A percentile compares a stretch with the other conserved stretches of the same genome.
phyloP scores from a whole-genome alignment of 2,888 invertebrate genomes.

The Sisyra terminalis region DNA sequence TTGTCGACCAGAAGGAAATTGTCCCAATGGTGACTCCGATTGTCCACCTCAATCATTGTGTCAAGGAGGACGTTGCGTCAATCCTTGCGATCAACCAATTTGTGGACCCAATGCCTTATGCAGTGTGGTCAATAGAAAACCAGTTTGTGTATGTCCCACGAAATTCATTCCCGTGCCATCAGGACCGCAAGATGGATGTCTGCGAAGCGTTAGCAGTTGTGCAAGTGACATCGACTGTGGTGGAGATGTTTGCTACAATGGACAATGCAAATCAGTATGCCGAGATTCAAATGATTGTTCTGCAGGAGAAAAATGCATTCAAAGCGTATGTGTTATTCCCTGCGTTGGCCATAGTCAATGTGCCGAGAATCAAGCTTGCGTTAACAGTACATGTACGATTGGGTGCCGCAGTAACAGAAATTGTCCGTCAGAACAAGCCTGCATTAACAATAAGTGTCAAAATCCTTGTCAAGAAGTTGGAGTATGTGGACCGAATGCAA shows the following conservation, averaged over 20 bases:
- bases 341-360: slow-evolving; percentile 74
- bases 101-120: slow-evolving; percentile 74
- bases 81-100: slow-evolving; percentile 58
- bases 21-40: slow-evolving; percentile 51
- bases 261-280: slow-evolving; percentile 72
- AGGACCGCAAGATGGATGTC: slow-evolving; percentile 49
- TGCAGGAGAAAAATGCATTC: slow-evolving; percentile 57
- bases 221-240: slow-evolving; percentile 56
- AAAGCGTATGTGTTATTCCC: slow-evolving; percentile 62
- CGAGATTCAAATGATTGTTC: slow-evolving; percentile 62
- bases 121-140: slow-evolving; percentile 54
- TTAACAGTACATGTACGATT: slow-evolving; percentile 58
- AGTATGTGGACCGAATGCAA: slow-evolving; percentile 70
- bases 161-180: slow-evolving; percentile 55
- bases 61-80: slow-evolving; percentile 50
- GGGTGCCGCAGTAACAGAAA: slow-evolving; percentile 76
- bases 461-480: slow-evolving; percentile 65
- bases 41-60: slow-evolving; percentile 64
- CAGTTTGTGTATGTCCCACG: slow-evolving; percentile 63
- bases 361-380: slow-evolving; percentile 60
- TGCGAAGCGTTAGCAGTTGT: slow-evolving; percentile 50
- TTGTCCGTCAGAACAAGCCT: slow-evolving; percentile 59
- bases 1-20: slow-evolving; percentile 64
- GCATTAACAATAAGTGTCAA: slow-evolving; percentile 68
- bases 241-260: slow-evolving; percentile 61